phyloP scores from a whole-genome alignment of 2,797 vertebrate genomes.

The Coendou prehensilis region DNA sequence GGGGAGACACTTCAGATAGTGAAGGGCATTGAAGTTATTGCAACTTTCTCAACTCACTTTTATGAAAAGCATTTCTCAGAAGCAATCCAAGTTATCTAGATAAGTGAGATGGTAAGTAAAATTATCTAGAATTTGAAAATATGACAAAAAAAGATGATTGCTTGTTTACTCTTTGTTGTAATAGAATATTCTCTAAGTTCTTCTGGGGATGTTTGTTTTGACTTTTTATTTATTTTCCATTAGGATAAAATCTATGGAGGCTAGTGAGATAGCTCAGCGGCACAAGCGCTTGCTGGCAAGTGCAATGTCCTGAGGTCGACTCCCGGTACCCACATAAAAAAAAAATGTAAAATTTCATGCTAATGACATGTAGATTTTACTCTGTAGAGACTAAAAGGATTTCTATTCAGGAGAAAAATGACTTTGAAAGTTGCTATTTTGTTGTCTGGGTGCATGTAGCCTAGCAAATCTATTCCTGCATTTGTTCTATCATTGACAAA shows the following conservation, averaged over 20 bases:
- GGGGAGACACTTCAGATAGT: background rate
- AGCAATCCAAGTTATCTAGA: background rate
- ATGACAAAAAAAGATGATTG: background rate
- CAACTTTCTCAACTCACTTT: background rate
- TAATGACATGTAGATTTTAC: background rate
- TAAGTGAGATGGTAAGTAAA: constrained; percentile 1
- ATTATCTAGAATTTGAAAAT: constrained; percentile 21
- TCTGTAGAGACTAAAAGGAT: background rate
- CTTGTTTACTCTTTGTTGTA: background rate
- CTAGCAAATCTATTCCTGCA: background rate
- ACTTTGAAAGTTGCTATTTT: background rate
- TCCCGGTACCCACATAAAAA: too few relatives aligned
- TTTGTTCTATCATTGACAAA: background rate
- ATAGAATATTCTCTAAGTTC: background rate
- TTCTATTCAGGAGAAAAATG: background rate
- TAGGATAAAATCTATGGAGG: background rate
- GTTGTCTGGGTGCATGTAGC: background rate
- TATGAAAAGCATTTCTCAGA: background rate
- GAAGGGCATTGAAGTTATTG: background rate
- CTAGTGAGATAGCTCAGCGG: too few relatives aligned
- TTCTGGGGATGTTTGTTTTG: background rate
- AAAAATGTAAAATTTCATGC: background rate
- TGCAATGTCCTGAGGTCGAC: too few relatives aligned
- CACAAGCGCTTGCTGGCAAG: too few relatives aligned
- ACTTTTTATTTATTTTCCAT: background rate